phyloP scores from a whole-genome alignment of 92 coral and sea anemone species.

The Epizoanthus illoricatus region DNA sequence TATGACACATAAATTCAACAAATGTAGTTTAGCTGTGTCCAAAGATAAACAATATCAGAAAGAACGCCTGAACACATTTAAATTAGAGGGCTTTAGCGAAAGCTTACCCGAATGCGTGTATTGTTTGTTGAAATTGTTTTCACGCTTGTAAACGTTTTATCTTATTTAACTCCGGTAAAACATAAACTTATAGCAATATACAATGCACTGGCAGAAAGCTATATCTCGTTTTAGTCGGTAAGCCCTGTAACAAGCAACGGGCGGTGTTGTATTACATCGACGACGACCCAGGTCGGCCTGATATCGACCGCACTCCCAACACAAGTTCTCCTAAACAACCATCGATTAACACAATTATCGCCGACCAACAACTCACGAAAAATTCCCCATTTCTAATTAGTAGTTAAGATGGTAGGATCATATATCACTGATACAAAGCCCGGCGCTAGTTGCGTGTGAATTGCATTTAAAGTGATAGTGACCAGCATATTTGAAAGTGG shows the following conservation, averaged over 20 bases:
- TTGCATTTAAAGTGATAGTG: conserved; percentile 13
- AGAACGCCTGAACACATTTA: conserved; percentile 48
- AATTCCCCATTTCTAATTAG: conserved; percentile 38
- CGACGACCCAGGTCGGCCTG: neutral
- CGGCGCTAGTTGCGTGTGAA: conserved; percentile 12
- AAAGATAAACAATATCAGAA: conserved; percentile 53
- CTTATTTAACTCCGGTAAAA: conserved; percentile 1
- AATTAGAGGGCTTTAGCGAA: conserved; percentile 51
- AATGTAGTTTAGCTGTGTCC: conserved; percentile 44
- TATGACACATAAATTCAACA: conserved; percentile 44
- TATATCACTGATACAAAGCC: conserved; percentile 33
- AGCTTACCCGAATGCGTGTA: conserved; percentile 36
- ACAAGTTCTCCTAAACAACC: conserved; percentile 93
- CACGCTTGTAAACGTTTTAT: neutral
- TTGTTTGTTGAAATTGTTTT: conserved; percentile 18
- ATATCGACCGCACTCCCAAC: conserved; percentile 46
- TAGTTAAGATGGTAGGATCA: conserved; percentile 40
- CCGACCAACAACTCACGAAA: conserved; percentile 19
- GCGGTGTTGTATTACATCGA: conserved; percentile 6
- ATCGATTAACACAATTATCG: conserved; percentile 47
- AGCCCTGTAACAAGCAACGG: neutral
- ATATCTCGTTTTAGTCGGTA: neutral
- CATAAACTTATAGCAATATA: neutral
- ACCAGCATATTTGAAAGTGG: conserved; percentile 1
- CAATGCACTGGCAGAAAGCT: neutral